Evolutionary conservation across 2,797 vertebrate genomes (phyloP), one percentile per base, ranked within the genome.

Genomic region (Poecilia wingei): DNA sequence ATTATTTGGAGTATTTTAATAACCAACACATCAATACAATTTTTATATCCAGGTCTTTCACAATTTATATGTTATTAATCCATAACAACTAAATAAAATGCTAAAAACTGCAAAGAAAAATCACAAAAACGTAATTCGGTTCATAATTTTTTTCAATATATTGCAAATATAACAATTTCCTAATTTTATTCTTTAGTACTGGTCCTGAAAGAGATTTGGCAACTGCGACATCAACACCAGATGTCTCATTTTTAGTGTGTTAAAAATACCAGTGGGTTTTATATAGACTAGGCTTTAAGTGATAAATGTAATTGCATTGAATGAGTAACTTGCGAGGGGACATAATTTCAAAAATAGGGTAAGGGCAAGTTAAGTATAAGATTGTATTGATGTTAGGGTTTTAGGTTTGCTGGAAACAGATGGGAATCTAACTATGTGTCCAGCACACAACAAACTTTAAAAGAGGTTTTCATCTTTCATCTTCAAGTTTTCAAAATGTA

Each of bases 401-500:
- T 33, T 33, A 20, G 41, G 8, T 53, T 9, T 53, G 6, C 25
- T n/a, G 33, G 31, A 68, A 69, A 43, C 22, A 12, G 18, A 59
- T 78, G 13, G 2, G 9, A 59, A 12, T 20, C 33, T 10, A 36
- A 33, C 9, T n/a, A 73, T 64, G 57, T 53, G 31, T 18, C 18
- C 51, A 13, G 43, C 14, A 51, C 66, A 20, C 39, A 3, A 39
- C 9, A 36, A 49, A 69, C 43, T 39, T 75, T 33, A 43, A 0
- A n/a, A 47, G 10, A 59, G 12, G 57, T n/a, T 43, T 82, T 70
- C 6, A 18, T 33, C 55, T 75, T 82, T 73, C 39, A 70, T 59
- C 41, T 76, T 81, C 78, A 66, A 31, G 22, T 28, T 74, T 59
- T 68, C 31, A 74, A 82, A 84, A 83, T 75, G 79, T 86, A 61